A percentile compares a stretch with the other conserved stretches of the same genome.
Evolutionary conservation across 2,888 invertebrate species (phyloP).

Genomic region (Thereva unica): DNA sequence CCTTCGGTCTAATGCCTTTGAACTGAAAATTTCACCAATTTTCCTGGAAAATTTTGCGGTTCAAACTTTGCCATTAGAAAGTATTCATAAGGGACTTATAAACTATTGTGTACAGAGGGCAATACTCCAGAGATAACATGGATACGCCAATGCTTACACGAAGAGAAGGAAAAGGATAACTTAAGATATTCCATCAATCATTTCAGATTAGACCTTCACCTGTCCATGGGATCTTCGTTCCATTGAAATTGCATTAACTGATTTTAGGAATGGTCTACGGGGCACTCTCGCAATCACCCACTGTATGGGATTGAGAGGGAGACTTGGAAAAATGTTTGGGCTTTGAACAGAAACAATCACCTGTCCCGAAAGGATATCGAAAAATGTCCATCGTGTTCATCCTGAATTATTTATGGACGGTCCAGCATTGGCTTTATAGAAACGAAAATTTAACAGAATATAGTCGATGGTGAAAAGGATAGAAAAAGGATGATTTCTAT

Average conservation of each 20-base stretch:
- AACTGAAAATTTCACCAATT: conserved; percentile 29
- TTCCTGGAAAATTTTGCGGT: conserved; percentile 30
- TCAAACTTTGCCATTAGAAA: conserved; percentile 32
- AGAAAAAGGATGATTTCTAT: neutral
- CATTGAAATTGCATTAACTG: conserved; percentile 10
- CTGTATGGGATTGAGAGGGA: neutral
- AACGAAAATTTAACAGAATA: conserved; percentile 18
- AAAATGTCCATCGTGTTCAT: conserved; percentile 12
- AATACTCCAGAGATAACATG: too few species aligned
- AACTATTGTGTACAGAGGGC: conserved; percentile 5
- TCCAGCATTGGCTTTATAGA: neutral
- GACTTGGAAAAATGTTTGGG: neutral
- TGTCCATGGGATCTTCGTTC: conserved; percentile 1
- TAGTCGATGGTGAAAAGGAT: conserved; percentile 19
- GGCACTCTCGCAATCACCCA: too few species aligned
- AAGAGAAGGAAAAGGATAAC: neutral
- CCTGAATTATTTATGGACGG: conserved; percentile 27
- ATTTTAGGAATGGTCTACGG: neutral
- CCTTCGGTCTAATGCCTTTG: conserved; percentile 25
- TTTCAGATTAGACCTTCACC: conserved; percentile 23
- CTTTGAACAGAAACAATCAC: conserved; percentile 26
- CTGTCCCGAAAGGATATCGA: conserved; percentile 26
- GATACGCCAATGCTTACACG: neutral
- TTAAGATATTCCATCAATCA: conserved; percentile 21
- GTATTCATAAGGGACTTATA: conserved; percentile 31